phyloP scores from a whole-genome alignment of 2,113 vertebrate genomes.

The Galbula dea region DNA sequence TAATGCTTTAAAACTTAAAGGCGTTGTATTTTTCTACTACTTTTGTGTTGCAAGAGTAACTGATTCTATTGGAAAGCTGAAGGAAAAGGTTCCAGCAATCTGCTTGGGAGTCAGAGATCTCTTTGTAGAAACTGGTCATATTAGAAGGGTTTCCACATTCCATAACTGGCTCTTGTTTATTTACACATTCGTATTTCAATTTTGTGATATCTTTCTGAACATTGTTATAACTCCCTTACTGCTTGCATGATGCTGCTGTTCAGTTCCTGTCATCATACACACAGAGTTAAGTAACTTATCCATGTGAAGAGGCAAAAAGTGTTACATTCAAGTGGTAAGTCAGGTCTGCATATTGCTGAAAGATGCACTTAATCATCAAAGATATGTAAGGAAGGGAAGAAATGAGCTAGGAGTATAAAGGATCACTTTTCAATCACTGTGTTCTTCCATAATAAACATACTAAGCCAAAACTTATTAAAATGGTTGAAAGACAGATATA shows the following conservation, averaged over 20 bases:
- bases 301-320: not conserved
- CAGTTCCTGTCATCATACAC: not conserved
- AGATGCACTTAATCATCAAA: not conserved
- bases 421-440: not conserved
- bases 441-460: not conserved
- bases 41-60: not conserved
- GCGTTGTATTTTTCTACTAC: not conserved
- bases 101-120: not conserved
- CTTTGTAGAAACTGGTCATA: not conserved
- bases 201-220: not conserved
- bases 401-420: not conserved
- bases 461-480: not conserved
- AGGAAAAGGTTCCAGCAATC: not conserved
- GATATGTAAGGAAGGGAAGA: not conserved
- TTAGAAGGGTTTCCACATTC: not conserved
- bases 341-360: not conserved
- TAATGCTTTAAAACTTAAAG: not conserved
- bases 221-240: not conserved
- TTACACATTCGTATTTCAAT: not conserved
- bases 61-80: not conserved
- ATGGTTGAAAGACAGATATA: not conserved
- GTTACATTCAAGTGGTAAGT: not conserved
- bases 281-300: not conserved
- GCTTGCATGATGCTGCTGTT: not conserved
- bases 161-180: not conserved